These are phyloP conservation scores for Chymomyza fuscimana DNA, from an alignment of 2,888 invertebrate species.

Conservation along the genomic window DNA sequence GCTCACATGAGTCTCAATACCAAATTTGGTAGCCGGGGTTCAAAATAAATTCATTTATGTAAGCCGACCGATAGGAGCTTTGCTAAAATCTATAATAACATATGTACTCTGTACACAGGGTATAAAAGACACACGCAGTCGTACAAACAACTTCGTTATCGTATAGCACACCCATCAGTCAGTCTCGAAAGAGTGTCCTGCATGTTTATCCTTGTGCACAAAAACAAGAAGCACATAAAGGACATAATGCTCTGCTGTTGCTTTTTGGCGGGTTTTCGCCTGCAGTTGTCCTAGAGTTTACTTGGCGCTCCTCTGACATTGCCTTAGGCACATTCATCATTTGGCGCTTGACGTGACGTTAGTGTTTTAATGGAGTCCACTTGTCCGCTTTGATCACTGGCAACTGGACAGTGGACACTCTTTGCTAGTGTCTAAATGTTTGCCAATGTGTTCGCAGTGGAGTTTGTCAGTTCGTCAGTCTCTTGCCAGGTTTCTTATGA, in stretches of 20 bases:
- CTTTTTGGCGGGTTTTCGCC: slow-evolving; percentile 49
- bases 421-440: slow-evolving; percentile 32
- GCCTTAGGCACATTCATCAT: slow-evolving; percentile 73
- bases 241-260: not conserved
- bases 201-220: slow-evolving; percentile 16
- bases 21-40: too few relatives aligned
- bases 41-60: too few relatives aligned
- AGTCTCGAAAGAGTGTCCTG: slow-evolving; percentile 18
- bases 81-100: too few relatives aligned
- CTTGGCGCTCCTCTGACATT: slow-evolving; percentile 18
- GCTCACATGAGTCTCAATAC: too few relatives aligned
- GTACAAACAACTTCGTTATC: slow-evolving; percentile 63
- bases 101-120: too few relatives aligned
- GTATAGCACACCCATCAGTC: slow-evolving; percentile 54
- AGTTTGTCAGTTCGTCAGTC: slow-evolving; percentile 26
- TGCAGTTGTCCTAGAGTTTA: slow-evolving; percentile 42
- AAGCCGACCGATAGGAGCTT: too few relatives aligned
- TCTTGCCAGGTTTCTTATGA: not conserved
- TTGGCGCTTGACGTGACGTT: slow-evolving; percentile 67
- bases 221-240: slow-evolving; percentile 1
- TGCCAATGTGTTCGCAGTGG: slow-evolving; percentile 56
- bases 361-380: slow-evolving; percentile 75
- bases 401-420: slow-evolving; percentile 12
- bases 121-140: not conserved
- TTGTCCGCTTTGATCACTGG: slow-evolving; percentile 70